A percentile compares a stretch with the other conserved stretches of the same genome.
Conservation (phyloP, 2,113 vertebrate species). For the Zosterops japonicus region DNA sequence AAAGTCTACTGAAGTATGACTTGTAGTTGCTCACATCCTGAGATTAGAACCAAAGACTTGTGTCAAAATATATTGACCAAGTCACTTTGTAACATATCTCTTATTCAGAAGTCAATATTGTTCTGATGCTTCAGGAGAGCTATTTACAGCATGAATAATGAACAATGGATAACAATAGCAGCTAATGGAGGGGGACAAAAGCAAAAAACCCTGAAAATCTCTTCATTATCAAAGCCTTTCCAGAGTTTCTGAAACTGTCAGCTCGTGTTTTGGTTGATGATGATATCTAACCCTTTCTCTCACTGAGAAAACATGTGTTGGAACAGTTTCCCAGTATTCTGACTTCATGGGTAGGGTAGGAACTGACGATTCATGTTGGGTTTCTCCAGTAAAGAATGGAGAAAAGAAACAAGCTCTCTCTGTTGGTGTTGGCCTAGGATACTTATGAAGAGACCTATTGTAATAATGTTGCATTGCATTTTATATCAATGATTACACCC, state of each 20-base stretch:
- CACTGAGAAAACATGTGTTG: neutral
- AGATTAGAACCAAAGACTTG: neutral
- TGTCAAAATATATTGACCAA: neutral
- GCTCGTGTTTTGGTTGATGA: neutral
- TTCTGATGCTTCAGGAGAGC: neutral
- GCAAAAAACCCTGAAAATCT: fast-evolving
- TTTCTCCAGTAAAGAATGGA: neutral
- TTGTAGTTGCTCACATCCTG: neutral
- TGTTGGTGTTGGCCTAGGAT: neutral
- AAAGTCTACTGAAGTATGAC: neutral
- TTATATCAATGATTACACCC: neutral
- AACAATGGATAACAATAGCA: neutral
- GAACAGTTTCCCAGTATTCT: neutral
- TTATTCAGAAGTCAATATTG: neutral
- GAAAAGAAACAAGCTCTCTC: neutral
- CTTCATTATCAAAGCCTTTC: neutral
- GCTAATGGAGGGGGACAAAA: neutral
- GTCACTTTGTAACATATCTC: neutral
- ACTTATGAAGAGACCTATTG: neutral
- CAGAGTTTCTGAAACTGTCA: neutral
- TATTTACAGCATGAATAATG: neutral
- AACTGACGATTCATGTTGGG: neutral
- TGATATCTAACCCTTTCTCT: neutral
- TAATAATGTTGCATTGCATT: neutral
- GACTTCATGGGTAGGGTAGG: neutral